Percentiles rank a stretch among this genome's conserved stretches.
phyloP scores from a whole-genome alignment of 1,140 invertebrate genomes.

The Drosophila baimaii region DNA sequence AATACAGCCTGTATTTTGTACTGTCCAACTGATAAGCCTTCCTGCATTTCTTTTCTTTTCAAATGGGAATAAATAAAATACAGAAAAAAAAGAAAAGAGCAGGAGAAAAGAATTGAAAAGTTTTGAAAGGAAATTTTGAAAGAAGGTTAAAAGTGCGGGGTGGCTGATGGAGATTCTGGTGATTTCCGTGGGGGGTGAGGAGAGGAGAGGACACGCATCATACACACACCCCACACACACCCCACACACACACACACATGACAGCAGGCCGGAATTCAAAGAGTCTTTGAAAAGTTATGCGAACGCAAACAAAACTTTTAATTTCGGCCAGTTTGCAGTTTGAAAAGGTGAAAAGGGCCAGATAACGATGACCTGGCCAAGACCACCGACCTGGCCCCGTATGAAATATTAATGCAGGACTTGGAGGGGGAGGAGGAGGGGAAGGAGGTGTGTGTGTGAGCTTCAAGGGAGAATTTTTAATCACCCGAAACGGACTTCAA shows the following conservation, averaged over 20 bases:
- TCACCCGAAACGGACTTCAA: constrained; percentile 44
- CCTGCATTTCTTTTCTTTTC: constrained; percentile 71
- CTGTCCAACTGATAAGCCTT: constrained; percentile 79
- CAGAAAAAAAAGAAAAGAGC: constrained; percentile 14
- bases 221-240: constrained; percentile 1
- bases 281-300: constrained; percentile 56
- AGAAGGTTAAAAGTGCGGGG: constrained; percentile 28
- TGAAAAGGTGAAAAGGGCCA: constrained; percentile 68
- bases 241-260: constrained; percentile 18
- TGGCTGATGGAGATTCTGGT: not conserved
- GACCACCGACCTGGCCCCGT: constrained; percentile 46
- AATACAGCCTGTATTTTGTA: constrained; percentile 65
- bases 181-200: not conserved
- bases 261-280: constrained; percentile 34
- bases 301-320: constrained; percentile 72
- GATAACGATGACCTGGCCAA: constrained; percentile 52
- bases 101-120: constrained; percentile 72
- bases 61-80: constrained; percentile 38
- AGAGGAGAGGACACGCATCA: constrained; percentile 13
- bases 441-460: constrained; percentile 1
- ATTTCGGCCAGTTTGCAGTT: constrained; percentile 68
- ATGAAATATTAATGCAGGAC: constrained; percentile 77
- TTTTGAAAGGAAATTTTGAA: constrained; percentile 75
- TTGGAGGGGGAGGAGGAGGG: too few species aligned
- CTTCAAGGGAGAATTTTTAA: constrained; percentile 28